phyloP scores from a whole-genome alignment of 2,888 invertebrate genomes.

The Heliconius aoede region DNA sequence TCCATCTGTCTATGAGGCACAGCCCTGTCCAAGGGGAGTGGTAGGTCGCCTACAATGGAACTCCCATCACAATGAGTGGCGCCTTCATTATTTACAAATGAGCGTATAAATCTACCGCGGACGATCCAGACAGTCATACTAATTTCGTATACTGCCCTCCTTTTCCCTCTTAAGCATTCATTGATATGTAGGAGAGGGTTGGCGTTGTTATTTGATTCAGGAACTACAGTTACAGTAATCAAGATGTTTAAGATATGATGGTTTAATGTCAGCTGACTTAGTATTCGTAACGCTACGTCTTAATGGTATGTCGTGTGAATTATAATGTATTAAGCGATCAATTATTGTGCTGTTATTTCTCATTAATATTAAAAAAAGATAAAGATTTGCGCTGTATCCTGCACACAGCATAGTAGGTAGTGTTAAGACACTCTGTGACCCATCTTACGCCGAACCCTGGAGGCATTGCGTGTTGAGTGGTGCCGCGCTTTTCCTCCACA shows the following conservation, averaged over 20 bases:
- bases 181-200: conserved; percentile 30
- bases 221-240: conserved; percentile 44
- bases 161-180: conserved; percentile 30
- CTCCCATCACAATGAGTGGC: conserved; percentile 80
- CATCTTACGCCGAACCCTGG: no score
- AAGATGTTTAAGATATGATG: conserved; percentile 36
- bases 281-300: conserved; percentile 34
- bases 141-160: conserved; percentile 54
- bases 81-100: conserved; percentile 82
- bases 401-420: no score
- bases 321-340: conserved; percentile 12
- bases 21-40: conserved; percentile 70
- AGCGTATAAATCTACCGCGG: conserved; percentile 75
- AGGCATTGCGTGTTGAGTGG: no score
- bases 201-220: conserved; percentile 39
- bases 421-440: no score
- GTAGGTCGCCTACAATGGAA: conserved; percentile 74
- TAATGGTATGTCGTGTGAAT: conserved; percentile 26
- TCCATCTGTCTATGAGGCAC: conserved; percentile 34
- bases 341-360: not conserved
- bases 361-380: no score
- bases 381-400: no score
- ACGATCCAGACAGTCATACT: conserved; percentile 64
- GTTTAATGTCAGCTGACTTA: conserved; percentile 32
- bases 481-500: no score